phyloP scores from a whole-genome alignment of 37 sponge, comb jelly and placozoan species.

The Chondrilla cf. caribensis region DNA sequence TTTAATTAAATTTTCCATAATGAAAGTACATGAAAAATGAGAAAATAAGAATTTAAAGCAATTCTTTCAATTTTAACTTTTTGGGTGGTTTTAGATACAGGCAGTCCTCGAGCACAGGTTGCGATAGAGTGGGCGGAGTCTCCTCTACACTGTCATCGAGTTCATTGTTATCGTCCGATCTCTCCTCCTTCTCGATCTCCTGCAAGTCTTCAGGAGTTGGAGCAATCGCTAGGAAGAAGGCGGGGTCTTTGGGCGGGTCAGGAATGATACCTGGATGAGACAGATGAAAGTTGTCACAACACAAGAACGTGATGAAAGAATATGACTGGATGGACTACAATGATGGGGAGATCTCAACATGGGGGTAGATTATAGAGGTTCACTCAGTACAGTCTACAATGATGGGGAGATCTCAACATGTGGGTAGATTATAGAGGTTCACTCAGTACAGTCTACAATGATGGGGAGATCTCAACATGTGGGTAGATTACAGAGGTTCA shows the following conservation, averaged over 20 bases:
- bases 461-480: no score
- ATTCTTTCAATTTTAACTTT: conserved; percentile 26
- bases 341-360: no score
- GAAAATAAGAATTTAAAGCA: background rate
- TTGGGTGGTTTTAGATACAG: conserved; percentile 65
- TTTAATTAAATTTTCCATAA: no score
- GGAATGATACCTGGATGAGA: conserved; percentile 20
- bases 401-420: no score
- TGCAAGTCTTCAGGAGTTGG: conserved; percentile 53
- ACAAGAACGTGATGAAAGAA: background rate
- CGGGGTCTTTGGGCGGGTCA: conserved; percentile 20
- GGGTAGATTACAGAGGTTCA: no score
- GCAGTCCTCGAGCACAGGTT: conserved; percentile 35
- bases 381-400: no score
- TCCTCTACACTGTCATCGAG: background rate
- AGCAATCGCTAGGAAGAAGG: conserved; percentile 49
- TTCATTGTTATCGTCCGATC: background rate
- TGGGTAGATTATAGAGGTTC: no score
- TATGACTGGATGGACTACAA: background rate
- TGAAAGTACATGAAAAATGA: no score
- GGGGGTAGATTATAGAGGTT: no score
- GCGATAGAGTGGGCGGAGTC: background rate
- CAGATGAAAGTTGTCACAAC: conserved; percentile 1
- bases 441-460: no score
- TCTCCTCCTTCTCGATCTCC: background rate